A percentile compares a stretch with the other conserved stretches of the same genome.
Conservation (phyloP, 2,888 invertebrate genomes). For the Corbicula japonica region DNA sequence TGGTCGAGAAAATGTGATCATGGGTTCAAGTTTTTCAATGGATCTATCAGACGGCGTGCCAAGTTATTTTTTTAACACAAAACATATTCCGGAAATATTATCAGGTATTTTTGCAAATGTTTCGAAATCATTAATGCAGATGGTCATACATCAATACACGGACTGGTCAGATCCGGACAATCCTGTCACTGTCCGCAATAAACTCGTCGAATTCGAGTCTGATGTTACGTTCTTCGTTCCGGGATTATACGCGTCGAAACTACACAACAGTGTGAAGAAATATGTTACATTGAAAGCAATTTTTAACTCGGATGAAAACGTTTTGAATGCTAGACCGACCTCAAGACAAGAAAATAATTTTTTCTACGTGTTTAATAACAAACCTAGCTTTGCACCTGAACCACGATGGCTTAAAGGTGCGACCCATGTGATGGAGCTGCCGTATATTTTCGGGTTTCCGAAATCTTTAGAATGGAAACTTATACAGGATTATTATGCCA, state of each 20-base stretch:
- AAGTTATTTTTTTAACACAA: conserved; percentile 21
- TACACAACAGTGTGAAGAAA: conserved; percentile 86
- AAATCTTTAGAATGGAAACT: conserved; percentile 14
- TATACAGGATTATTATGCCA: conserved; percentile 82
- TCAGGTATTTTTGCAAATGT: not conserved
- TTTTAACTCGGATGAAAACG: too few relatives aligned
- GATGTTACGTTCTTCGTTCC: conserved; percentile 98
- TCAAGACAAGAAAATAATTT: conserved; percentile 87
- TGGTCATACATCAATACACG: conserved; percentile 47
- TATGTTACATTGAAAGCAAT: not conserved
- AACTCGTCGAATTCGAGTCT: conserved; percentile 96
- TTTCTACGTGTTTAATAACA: conserved; percentile 70
- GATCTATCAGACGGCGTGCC: conserved; percentile 33
- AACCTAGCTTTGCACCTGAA: conserved; percentile 68
- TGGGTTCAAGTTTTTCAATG: too few relatives aligned
- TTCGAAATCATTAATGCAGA: conserved; percentile 14
- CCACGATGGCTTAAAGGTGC: conserved; percentile 80
- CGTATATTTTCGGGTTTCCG: conserved; percentile 79
- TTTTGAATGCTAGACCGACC: too few relatives aligned
- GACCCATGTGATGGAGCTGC: conserved; percentile 82
- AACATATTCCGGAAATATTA: conserved; percentile 25
- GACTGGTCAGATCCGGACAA: conserved; percentile 87
- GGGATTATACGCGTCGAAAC: conserved; percentile 88
- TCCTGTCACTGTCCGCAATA: conserved; percentile 91
- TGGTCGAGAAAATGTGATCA: too few relatives aligned